Percentiles rank a stretch among this genome's conserved stretches.
phyloP scores from a whole-genome alignment of 2,113 vertebrate species.

The Syrmaticus mikado region DNA sequence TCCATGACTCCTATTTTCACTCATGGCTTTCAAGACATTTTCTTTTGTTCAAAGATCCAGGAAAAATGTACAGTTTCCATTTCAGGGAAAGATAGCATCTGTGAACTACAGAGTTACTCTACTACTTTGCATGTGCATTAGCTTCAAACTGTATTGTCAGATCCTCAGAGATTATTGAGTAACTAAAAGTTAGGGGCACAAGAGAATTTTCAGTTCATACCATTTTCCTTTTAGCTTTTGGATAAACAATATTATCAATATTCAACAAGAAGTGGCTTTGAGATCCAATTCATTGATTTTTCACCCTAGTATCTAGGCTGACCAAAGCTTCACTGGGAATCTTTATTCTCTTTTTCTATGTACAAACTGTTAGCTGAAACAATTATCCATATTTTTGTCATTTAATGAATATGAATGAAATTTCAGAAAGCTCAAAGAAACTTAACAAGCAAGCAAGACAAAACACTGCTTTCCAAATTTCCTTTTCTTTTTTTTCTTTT shows the following conservation, averaged over 20 bases:
- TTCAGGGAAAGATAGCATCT: neutral
- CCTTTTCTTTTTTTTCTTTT: neutral
- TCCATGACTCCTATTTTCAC: fast-evolving
- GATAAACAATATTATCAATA: neutral
- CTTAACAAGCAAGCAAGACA: neutral
- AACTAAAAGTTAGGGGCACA: neutral
- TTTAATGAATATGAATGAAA: neutral
- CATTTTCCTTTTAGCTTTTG: neutral
- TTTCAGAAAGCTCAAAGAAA: neutral
- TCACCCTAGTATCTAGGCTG: neutral
- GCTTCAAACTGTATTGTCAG: neutral
- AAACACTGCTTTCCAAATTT: neutral
- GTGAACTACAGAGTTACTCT: neutral
- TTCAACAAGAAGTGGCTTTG: neutral
- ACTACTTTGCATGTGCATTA: neutral
- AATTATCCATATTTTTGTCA: neutral
- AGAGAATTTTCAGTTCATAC: neutral
- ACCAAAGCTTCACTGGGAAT: neutral
- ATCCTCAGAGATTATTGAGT: neutral
- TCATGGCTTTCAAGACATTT: neutral
- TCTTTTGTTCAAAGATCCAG: neutral
- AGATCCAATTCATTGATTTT: neutral
- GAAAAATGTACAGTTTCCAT: fast-evolving
- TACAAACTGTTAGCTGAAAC: neutral
- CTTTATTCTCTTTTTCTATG: neutral